Percentiles rank a stretch among this genome's conserved stretches.
Evolutionary conservation across 2,888 invertebrate species (phyloP).

Genomic region (Pristionchus maxplancki): DNA sequence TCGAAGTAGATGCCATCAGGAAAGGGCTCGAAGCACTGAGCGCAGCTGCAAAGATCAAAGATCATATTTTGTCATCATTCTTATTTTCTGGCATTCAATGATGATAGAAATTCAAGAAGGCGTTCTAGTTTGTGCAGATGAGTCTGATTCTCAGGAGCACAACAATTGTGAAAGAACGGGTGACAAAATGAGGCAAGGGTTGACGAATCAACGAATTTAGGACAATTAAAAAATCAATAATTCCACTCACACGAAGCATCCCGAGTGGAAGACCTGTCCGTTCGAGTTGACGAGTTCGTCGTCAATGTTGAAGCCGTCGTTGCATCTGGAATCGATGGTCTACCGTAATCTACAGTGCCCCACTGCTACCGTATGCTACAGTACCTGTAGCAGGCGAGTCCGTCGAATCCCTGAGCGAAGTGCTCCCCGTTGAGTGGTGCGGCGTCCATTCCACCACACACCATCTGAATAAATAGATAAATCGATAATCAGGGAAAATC

Average conservation of each 20-base stretch:
- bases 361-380: background rate
- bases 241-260: constrained; percentile 92
- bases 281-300: constrained; percentile 99
- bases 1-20: constrained; percentile 98
- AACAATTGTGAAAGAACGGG: no score
- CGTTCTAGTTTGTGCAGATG: background rate
- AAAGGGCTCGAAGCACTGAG: constrained; percentile 98
- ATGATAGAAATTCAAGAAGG: background rate
- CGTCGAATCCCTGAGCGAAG: constrained; percentile 72
- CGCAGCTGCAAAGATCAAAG: constrained; percentile 84
- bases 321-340: constrained; percentile 86
- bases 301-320: constrained; percentile 94
- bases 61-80: background rate
- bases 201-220: no score
- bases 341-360: background rate
- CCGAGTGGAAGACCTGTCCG: constrained; percentile 98
- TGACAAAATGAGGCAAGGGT: no score
- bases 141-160: background rate
- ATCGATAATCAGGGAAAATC: constrained; percentile 10
- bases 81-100: background rate
- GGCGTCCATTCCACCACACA: constrained; percentile 66
- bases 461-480: constrained; percentile 59
- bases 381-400: constrained; percentile 71
- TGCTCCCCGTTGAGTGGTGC: constrained; percentile 65
- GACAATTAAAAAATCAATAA: background rate